Evolutionary conservation across 2,888 invertebrate species (phyloP).

Genomic region (Agrotis puta): DNA sequence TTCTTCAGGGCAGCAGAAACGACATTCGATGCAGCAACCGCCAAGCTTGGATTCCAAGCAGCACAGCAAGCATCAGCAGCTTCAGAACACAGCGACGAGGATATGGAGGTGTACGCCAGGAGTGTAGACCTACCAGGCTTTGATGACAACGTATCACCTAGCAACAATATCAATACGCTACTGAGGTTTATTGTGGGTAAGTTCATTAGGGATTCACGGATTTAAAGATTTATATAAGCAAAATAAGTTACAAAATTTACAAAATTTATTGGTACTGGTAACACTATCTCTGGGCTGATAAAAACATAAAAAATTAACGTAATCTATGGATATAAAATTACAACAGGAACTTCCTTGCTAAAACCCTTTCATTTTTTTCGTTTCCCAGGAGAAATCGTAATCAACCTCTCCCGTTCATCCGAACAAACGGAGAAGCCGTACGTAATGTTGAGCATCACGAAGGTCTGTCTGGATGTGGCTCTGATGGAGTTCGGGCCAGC

Average conservation of each 20-base stretch:
- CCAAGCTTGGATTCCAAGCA: constrained; percentile 81
- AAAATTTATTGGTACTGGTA: too few relatives aligned
- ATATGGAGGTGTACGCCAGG: constrained; percentile 94
- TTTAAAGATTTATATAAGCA: too few relatives aligned
- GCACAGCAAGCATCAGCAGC: constrained; percentile 89
- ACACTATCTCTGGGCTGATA: too few relatives aligned
- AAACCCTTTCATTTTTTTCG: background rate
- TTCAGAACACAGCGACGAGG: constrained; percentile 93
- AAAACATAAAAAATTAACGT: too few relatives aligned
- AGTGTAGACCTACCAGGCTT: constrained; percentile 95
- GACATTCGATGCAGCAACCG: constrained; percentile 78
- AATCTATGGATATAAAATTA: too few relatives aligned
- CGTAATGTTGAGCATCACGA: constrained; percentile 93
- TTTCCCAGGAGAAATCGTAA: constrained; percentile 89
- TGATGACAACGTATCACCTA: constrained; percentile 95
- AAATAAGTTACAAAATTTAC: too few relatives aligned
- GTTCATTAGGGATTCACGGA: too few relatives aligned
- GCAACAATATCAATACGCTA: constrained; percentile 93
- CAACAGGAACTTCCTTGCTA: too few relatives aligned
- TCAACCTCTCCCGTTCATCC: constrained; percentile 92
- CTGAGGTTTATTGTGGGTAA: constrained; percentile 93
- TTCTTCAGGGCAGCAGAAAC: constrained; percentile 78
- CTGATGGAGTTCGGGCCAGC: constrained; percentile 95
- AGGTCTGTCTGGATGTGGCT: constrained; percentile 94
- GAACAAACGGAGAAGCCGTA: constrained; percentile 94